Conservation (phyloP, 1,140 invertebrate genomes). For the Trichonephila clavata region DNA sequence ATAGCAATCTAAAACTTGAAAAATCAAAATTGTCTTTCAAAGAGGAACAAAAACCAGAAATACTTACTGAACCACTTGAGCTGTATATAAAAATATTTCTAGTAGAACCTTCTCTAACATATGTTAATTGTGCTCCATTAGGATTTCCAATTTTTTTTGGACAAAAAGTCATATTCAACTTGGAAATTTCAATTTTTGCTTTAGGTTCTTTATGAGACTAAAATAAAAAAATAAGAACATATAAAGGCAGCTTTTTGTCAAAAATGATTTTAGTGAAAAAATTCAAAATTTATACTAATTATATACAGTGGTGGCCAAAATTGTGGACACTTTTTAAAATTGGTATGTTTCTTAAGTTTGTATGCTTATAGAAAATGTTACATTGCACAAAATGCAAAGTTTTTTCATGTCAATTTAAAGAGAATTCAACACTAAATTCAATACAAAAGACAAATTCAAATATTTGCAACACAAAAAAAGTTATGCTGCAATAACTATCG, state of each 20-base stretch:
- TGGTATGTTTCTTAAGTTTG: too few species aligned
- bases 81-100: slow-evolving; percentile 93
- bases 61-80: slow-evolving; percentile 87
- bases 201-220: slow-evolving; percentile 87
- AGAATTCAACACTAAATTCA: too few species aligned
- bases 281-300: too few species aligned
- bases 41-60: neutral
- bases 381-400: too few species aligned
- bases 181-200: slow-evolving; percentile 89
- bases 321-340: too few species aligned
- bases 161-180: slow-evolving; percentile 92
- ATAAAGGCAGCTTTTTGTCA: neutral
- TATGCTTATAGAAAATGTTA: too few species aligned
- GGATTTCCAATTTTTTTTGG: slow-evolving; percentile 90
- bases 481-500: too few species aligned
- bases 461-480: too few species aligned
- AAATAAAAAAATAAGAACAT: slow-evolving; percentile 74
- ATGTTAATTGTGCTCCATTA: slow-evolving; percentile 90
- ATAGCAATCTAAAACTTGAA: neutral
- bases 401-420: too few species aligned
- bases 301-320: too few species aligned
- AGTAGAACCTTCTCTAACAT: slow-evolving; percentile 89
- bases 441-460: too few species aligned
- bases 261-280: neutral
- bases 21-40: neutral